A percentile compares a stretch with the other conserved stretches of the same genome.
Evolutionary conservation across 2,797 vertebrate species (phyloP).

Genomic region (Austrolebias charrua): DNA sequence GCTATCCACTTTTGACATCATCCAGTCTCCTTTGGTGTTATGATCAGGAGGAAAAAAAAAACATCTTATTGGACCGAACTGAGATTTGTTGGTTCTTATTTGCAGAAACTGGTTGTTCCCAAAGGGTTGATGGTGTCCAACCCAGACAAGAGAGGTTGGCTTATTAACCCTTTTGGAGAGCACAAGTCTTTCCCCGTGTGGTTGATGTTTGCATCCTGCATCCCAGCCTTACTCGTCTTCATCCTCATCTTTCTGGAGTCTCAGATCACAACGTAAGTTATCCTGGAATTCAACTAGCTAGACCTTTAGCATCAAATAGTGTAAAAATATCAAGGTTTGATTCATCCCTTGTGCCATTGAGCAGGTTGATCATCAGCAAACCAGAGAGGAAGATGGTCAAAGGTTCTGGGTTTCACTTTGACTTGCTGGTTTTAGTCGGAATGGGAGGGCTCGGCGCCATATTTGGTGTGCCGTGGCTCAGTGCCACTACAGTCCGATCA

Average conservation of each 20-base stretch:
- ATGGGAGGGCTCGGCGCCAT: constrained; percentile 90
- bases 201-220: constrained; percentile 88
- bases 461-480: constrained; percentile 97
- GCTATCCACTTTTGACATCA: no score
- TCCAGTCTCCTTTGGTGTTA: neutral
- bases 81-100: constrained; percentile 1
- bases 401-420: constrained; percentile 95
- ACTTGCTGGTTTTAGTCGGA: constrained; percentile 90
- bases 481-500: constrained; percentile 91
- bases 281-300: neutral
- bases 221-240: constrained; percentile 93
- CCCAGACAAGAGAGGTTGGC: constrained; percentile 80
- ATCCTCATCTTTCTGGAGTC: constrained; percentile 98
- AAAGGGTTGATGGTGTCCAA: constrained; percentile 88
- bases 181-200: constrained; percentile 76
- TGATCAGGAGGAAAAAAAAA: neutral
- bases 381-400: constrained; percentile 94
- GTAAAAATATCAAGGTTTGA: neutral
- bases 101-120: constrained; percentile 93
- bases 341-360: constrained; percentile 4
- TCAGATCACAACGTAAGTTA: constrained; percentile 95
- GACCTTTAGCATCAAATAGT: neutral
- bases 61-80: neutral
- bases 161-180: constrained; percentile 88
- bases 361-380: constrained; percentile 93